Evolutionary conservation across 2,113 vertebrate genomes (phyloP).

Genomic region (Porphyrio hochstetteri): DNA sequence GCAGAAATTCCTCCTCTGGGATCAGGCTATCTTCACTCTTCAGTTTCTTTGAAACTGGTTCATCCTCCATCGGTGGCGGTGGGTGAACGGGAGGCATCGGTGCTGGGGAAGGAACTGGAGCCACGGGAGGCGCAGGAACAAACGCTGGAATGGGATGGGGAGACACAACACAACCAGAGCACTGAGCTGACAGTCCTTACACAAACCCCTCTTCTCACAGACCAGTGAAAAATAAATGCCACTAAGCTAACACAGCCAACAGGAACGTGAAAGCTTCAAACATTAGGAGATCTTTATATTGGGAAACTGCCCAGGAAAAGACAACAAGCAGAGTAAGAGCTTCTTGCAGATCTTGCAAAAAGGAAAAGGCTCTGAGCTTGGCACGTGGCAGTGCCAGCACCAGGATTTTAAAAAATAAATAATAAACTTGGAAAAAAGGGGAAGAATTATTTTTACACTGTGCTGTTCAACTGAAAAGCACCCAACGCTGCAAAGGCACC

Average conservation of each 20-base stretch:
- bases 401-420: neutral
- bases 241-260: neutral
- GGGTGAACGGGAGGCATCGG: slow-evolving; percentile 89
- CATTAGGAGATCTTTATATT: neutral
- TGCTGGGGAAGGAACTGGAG: slow-evolving; percentile 81
- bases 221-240: neutral
- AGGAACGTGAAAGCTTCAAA: neutral
- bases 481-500: neutral
- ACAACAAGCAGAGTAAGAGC: neutral
- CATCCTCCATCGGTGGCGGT: slow-evolving; percentile 90
- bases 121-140: slow-evolving; percentile 92
- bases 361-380: neutral
- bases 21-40: slow-evolving; percentile 97
- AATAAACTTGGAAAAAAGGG: neutral
- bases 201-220: neutral
- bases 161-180: neutral
- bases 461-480: neutral
- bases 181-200: neutral
- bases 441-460: neutral
- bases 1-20: slow-evolving; percentile 96
- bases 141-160: slow-evolving; percentile 77
- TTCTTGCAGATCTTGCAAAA: slow-evolving; percentile 35
- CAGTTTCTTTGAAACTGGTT: slow-evolving; percentile 93
- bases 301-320: slow-evolving; percentile 24
- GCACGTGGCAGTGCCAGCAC: neutral